phyloP scores from a whole-genome alignment of 2,797 vertebrate genomes.

The Craterocephalus amniculus region DNA sequence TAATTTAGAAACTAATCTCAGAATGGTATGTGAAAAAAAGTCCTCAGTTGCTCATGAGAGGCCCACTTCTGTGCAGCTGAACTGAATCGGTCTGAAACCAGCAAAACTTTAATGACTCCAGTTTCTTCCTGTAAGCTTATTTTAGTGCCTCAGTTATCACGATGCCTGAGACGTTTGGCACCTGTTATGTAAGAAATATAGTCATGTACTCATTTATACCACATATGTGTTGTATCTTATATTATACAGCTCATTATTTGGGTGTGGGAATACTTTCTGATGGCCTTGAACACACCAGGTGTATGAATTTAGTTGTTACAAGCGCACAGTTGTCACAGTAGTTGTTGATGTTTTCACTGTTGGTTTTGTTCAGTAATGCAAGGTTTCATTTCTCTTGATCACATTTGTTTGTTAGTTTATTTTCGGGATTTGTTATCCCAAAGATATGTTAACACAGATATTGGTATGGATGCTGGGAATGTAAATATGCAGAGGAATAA shows the following conservation, averaged over 20 bases:
- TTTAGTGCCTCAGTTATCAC: conserved; percentile 40
- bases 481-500: not conserved
- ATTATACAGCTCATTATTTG: not conserved
- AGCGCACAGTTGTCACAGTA: conserved; percentile 1
- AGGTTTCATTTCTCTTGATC: not conserved
- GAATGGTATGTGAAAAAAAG: not conserved
- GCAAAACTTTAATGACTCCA: conserved; percentile 5
- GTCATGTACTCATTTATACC: not conserved
- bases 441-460: not conserved
- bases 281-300: not conserved
- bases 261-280: not conserved
- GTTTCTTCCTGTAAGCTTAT: conserved; percentile 11
- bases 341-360: conserved; percentile 2
- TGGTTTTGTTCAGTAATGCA: conserved; percentile 5
- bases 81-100: not conserved
- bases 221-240: not conserved
- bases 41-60: not conserved
- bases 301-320: not conserved
- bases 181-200: not conserved
- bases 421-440: too few relatives aligned
- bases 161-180: not conserved
- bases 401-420: not conserved
- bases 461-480: not conserved
- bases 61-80: not conserved
- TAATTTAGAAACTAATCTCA: conserved; percentile 9